Percentiles rank a stretch among this genome's conserved stretches.
phyloP scores from a whole-genome alignment of 2,888 invertebrate species.

The Limnephilus rhombicus region DNA sequence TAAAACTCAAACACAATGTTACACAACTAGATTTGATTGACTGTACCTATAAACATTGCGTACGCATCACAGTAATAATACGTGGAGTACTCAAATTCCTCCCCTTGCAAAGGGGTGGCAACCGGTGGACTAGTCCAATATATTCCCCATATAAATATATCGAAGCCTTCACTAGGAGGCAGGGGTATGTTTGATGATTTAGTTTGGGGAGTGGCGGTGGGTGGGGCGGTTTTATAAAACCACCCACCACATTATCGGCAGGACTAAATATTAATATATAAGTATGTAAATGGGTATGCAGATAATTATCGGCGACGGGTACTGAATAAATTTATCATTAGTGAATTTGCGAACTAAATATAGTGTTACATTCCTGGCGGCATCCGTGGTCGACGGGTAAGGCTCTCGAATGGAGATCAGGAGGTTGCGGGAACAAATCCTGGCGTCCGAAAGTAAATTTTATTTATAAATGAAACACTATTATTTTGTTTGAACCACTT shows the following conservation, averaged over 20 bases:
- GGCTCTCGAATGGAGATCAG: no score
- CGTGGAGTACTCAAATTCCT: neutral
- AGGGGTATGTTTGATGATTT: neutral
- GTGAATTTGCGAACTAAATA: neutral
- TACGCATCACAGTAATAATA: neutral
- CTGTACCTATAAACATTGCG: neutral
- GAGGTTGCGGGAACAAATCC: no score
- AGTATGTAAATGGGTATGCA: neutral
- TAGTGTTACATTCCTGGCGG: no score
- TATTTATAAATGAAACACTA: no score
- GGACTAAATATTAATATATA: neutral
- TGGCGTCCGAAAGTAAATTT: no score
- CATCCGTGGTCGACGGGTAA: no score
- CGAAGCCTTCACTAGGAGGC: neutral
- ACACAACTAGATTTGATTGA: neutral
- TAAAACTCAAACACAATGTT: neutral
- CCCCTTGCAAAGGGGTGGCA: neutral
- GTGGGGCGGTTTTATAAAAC: neutral
- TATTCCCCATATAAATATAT: neutral
- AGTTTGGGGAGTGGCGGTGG: neutral
- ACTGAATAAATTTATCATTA: neutral
- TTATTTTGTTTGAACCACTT: no score
- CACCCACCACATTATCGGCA: slow-evolving; percentile 17
- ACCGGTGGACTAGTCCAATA: neutral
- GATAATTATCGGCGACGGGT: neutral